phyloP scores from a whole-genome alignment of 1,140 invertebrate genomes.

The Hycleus phaleratus region DNA sequence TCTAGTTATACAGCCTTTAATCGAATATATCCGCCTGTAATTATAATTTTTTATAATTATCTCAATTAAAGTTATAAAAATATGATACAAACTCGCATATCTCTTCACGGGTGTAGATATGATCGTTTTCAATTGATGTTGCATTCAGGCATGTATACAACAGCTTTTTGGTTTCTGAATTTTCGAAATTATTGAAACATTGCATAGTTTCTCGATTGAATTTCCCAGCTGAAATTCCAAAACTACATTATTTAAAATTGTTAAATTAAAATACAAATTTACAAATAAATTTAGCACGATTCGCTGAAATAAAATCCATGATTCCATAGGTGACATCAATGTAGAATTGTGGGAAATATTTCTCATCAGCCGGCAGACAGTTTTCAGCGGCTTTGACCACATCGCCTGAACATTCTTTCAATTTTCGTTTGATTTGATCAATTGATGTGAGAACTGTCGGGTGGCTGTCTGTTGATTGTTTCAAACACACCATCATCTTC shows the following conservation, averaged over 20 bases:
- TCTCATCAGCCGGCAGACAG: slow-evolving; percentile 7
- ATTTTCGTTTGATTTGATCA: neutral
- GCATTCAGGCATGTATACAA: too few relatives aligned
- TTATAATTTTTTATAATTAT: neutral
- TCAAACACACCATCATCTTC: neutral
- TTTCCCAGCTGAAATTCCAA: neutral
- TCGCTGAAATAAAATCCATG: slow-evolving; percentile 7
- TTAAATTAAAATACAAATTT: neutral
- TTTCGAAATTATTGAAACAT: slow-evolving; percentile 6
- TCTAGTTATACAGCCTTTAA: slow-evolving; percentile 4
- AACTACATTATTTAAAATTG: neutral
- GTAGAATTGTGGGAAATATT: slow-evolving; percentile 15
- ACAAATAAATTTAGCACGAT: slow-evolving; percentile 2
- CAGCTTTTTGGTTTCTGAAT: neutral
- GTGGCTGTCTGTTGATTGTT: neutral
- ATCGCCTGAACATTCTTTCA: slow-evolving; percentile 2
- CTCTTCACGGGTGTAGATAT: neutral
- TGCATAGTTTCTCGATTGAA: neutral
- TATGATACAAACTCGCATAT: neutral
- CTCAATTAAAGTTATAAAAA: neutral
- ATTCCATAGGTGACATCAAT: slow-evolving; percentile 3
- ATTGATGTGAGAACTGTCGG: neutral
- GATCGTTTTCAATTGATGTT: neutral
- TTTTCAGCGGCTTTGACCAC: slow-evolving; percentile 1
- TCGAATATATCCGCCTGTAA: slow-evolving; percentile 1